These are phyloP conservation scores for Enteromius paludinosus DNA, from an alignment of 2,797 vertebrate genomes.

Conservation along the genomic window DNA sequence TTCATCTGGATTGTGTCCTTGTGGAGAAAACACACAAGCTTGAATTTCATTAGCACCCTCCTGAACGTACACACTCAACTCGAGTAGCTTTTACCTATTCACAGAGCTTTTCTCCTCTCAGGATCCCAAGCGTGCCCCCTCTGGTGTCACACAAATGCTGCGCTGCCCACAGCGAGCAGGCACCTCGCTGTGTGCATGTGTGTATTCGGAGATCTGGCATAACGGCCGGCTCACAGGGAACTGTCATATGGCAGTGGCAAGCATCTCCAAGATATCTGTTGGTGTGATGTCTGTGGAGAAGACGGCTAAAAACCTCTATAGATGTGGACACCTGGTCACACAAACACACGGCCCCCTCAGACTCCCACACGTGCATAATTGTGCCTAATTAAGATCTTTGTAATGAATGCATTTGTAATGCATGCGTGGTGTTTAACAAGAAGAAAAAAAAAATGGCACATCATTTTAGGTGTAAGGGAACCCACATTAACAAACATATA, in stretches of 20 bases:
- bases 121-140: constrained; percentile 26
- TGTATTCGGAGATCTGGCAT: constrained; percentile 35
- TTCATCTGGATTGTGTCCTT: constrained; percentile 35
- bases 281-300: constrained; percentile 24
- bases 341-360: constrained; percentile 16
- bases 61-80: constrained; percentile 5
- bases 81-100: constrained; percentile 25
- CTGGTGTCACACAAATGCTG: constrained; percentile 37
- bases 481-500: neutral
- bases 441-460: neutral
- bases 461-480: neutral
- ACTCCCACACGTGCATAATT: constrained; percentile 12
- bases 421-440: neutral
- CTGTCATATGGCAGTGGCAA: constrained; percentile 66
- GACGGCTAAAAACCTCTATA: constrained; percentile 27
- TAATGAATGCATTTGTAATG: neutral
- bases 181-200: neutral
- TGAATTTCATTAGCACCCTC: constrained; percentile 34
- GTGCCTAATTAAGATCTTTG: constrained; percentile 7
- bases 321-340: constrained; percentile 31
- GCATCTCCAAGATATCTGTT: constrained; percentile 44
- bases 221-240: constrained; percentile 17
- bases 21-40: constrained; percentile 30
- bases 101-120: neutral
- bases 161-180: constrained; percentile 4